phyloP scores from a whole-genome alignment of 1,140 invertebrate genomes.

The Sarcophaga bullata region DNA sequence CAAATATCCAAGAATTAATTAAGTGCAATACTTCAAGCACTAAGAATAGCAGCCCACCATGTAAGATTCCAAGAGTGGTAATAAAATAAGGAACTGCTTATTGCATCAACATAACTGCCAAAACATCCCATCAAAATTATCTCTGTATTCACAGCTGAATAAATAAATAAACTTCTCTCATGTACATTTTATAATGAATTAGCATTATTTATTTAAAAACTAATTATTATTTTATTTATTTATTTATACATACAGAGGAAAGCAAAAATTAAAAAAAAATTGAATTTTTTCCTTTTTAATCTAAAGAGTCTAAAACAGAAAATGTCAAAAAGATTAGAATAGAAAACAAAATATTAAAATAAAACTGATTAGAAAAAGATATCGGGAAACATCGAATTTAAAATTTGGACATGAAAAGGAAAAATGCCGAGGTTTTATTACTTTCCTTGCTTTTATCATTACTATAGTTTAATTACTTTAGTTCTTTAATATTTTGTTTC shows the following conservation, averaged over 20 bases:
- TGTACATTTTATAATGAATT: constrained; percentile 9
- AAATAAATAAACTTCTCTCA: too few relatives aligned
- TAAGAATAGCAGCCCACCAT: too few relatives aligned
- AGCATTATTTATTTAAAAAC: constrained; percentile 32
- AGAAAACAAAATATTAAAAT: background rate
- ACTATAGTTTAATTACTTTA: background rate
- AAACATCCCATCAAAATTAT: too few relatives aligned
- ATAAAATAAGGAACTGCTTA: too few relatives aligned
- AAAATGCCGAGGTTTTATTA: background rate
- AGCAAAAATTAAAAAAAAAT: constrained; percentile 5
- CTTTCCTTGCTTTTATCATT: background rate
- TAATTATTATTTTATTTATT: constrained; percentile 6
- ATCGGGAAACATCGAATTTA: background rate
- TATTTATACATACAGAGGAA: constrained; percentile 27
- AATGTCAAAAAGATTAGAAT: background rate
- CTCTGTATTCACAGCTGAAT: too few relatives aligned
- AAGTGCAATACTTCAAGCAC: too few relatives aligned
- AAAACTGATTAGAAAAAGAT: background rate
- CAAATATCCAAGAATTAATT: too few relatives aligned
- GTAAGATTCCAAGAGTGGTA: too few relatives aligned
- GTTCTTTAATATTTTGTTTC: background rate
- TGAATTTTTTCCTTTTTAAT: too few relatives aligned
- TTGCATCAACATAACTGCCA: too few relatives aligned
- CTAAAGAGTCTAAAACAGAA: constrained; percentile 20
- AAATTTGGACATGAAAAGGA: background rate